Evolutionary conservation across 2,888 invertebrate genomes (phyloP).

Genomic region (Cremastinae sp.): DNA sequence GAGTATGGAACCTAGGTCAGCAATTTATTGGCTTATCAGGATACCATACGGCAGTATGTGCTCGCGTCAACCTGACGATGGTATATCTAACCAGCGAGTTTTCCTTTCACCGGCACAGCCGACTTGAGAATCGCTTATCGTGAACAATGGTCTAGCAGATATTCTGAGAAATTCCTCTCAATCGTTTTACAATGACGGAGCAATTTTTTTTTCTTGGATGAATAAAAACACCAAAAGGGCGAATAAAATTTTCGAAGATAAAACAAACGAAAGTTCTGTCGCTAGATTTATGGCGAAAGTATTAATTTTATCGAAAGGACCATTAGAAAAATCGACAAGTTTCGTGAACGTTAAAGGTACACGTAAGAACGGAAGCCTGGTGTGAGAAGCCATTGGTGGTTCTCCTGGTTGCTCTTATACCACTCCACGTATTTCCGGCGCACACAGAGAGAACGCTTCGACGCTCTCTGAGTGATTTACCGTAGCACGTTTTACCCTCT

Average conservation of each 20-base stretch:
- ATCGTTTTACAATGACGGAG: conserved; percentile 4
- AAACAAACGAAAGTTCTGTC: not conserved
- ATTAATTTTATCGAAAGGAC: conserved; percentile 34
- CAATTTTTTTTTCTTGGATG: not conserved
- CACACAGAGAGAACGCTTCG: conserved; percentile 1
- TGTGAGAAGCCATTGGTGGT: not conserved
- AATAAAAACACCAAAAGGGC: not conserved
- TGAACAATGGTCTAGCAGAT: not conserved
- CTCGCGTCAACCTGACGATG: not conserved
- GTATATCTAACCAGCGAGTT: conserved; percentile 2
- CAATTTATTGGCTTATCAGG: conserved; percentile 31
- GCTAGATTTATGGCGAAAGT: conserved; percentile 1
- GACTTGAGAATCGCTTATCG: not conserved
- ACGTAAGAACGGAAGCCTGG: not conserved
- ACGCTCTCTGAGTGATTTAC: conserved; percentile 41
- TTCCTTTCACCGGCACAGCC: conserved; percentile 1
- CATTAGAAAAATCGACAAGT: conserved; percentile 24
- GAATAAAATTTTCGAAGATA: too few relatives aligned
- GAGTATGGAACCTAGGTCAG: conserved; percentile 15
- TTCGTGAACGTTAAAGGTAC: not conserved
- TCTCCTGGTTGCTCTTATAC: conserved; percentile 9
- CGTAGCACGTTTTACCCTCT: conserved; percentile 7
- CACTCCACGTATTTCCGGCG: not conserved
- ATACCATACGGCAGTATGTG: conserved; percentile 18
- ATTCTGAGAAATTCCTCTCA: not conserved